Conservation (phyloP, 2,888 invertebrate species). For the Balanococcus diminutus region DNA sequence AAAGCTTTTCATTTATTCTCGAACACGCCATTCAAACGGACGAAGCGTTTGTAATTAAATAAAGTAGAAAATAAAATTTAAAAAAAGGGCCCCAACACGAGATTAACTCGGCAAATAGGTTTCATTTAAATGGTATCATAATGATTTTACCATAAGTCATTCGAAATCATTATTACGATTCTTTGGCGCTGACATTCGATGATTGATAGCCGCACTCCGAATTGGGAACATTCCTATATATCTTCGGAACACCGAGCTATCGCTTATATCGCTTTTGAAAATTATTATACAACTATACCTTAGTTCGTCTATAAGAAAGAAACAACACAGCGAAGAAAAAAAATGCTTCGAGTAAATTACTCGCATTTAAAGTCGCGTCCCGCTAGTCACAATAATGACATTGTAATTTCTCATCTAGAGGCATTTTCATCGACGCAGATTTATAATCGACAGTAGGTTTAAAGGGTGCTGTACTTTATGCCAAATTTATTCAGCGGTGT, state of each 20-base stretch:
- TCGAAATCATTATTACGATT: conserved; percentile 37
- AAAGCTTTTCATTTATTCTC: conserved; percentile 36
- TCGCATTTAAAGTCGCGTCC: background rate
- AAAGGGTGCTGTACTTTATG: background rate
- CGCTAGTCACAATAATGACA: conserved; percentile 9
- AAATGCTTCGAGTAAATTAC: background rate
- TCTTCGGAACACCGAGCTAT: background rate
- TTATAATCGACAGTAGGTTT: background rate
- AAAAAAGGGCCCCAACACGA: background rate
- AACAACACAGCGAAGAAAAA: background rate
- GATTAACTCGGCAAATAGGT: conserved; percentile 34
- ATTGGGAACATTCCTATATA: conserved; percentile 4
- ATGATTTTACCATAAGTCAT: conserved; percentile 42
- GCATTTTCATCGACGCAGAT: background rate
- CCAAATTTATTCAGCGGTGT: background rate
- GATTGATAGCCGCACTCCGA: conserved; percentile 20
- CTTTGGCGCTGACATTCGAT: conserved; percentile 28
- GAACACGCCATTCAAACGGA: conserved; percentile 16
- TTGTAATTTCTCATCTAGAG: conserved; percentile 13
- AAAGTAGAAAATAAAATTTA: background rate
- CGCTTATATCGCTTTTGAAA: background rate
- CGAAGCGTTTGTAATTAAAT: conserved; percentile 28
- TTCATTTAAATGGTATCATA: conserved; percentile 43
- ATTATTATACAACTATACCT: background rate
- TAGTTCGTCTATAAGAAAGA: background rate